These are phyloP conservation scores for Mugil cephalus DNA, from an alignment of 2,113 vertebrate species.

Conservation along the genomic window DNA sequence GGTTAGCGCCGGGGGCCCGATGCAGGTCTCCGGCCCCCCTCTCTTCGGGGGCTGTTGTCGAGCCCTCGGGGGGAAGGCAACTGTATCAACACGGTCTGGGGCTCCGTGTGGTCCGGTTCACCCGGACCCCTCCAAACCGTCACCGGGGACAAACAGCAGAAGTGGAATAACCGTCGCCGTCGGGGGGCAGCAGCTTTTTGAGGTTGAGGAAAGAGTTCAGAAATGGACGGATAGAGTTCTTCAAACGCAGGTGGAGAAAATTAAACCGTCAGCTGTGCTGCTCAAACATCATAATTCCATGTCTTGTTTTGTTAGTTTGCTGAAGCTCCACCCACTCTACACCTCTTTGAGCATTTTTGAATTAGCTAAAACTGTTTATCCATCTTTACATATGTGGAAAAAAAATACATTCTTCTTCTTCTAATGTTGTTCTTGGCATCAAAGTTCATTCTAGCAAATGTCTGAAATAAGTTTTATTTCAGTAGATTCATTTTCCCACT, in stretches of 20 bases:
- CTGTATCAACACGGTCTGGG: constrained; percentile 77
- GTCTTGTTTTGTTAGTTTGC: too few relatives aligned
- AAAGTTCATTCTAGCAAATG: too few relatives aligned
- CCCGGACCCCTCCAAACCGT: constrained; percentile 63
- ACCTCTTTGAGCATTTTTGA: too few relatives aligned
- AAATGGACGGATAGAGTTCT: constrained; percentile 14
- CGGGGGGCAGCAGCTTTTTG: constrained; percentile 19
- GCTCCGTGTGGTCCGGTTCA: constrained; percentile 61
- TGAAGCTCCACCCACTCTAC: too few relatives aligned
- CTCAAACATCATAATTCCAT: too few relatives aligned
- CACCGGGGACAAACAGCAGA: constrained; percentile 72
- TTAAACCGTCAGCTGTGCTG: too few relatives aligned
- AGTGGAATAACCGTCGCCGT: constrained; percentile 66
- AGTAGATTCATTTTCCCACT: too few relatives aligned
- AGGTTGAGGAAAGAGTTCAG: constrained; percentile 37
- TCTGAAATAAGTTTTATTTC: too few relatives aligned
- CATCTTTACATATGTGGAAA: too few relatives aligned
- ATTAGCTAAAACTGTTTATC: too few relatives aligned
- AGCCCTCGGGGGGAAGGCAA: constrained; percentile 78
- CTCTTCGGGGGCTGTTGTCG: constrained; percentile 78
- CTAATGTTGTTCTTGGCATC: too few relatives aligned
- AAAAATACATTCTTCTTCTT: too few relatives aligned
- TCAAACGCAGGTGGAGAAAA: constrained; percentile 23
- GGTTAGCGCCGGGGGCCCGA: constrained; percentile 51
- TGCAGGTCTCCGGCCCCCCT: constrained; percentile 63